These are phyloP conservation scores for Pogoniulus pusillus DNA, from an alignment of 2,797 vertebrate species.

Conservation along the genomic window DNA sequence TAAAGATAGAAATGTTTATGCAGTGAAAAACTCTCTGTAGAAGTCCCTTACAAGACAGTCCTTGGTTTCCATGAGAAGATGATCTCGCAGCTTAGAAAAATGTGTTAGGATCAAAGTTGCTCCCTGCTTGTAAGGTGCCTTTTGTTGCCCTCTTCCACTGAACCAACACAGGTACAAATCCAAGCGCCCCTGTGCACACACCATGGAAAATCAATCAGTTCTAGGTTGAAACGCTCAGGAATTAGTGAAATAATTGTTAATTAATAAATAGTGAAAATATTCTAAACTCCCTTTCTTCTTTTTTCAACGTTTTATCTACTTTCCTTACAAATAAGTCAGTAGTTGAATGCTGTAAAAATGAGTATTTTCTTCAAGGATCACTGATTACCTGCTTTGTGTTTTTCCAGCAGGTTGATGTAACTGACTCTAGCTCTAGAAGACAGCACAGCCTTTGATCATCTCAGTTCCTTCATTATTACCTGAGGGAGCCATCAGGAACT, in stretches of 20 bases:
- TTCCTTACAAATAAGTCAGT: not conserved
- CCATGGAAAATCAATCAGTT: not conserved
- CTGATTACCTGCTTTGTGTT: constrained; percentile 45
- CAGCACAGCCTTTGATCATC: constrained; percentile 62
- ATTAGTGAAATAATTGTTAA: not conserved
- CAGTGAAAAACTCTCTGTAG: not conserved
- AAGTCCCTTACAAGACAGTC: not conserved
- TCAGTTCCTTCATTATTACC: constrained; percentile 48
- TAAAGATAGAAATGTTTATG: not conserved
- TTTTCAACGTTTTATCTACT: not conserved
- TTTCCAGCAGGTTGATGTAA: constrained; percentile 41
- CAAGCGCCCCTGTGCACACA: not conserved
- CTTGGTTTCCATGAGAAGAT: not conserved
- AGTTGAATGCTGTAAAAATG: not conserved
- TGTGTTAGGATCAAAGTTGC: not conserved
- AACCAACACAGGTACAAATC: not conserved
- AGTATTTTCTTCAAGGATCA: not conserved
- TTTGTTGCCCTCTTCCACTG: not conserved
- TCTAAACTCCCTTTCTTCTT: not conserved
- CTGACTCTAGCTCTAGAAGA: constrained; percentile 51
- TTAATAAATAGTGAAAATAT: not conserved
- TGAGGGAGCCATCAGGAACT: constrained; percentile 57
- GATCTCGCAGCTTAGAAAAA: not conserved
- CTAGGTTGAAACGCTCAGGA: not conserved
- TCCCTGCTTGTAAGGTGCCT: not conserved